Base-by-base conservation (phyloP, 2,113 vertebrate species). In the Grammomys dolichurus region DNA sequence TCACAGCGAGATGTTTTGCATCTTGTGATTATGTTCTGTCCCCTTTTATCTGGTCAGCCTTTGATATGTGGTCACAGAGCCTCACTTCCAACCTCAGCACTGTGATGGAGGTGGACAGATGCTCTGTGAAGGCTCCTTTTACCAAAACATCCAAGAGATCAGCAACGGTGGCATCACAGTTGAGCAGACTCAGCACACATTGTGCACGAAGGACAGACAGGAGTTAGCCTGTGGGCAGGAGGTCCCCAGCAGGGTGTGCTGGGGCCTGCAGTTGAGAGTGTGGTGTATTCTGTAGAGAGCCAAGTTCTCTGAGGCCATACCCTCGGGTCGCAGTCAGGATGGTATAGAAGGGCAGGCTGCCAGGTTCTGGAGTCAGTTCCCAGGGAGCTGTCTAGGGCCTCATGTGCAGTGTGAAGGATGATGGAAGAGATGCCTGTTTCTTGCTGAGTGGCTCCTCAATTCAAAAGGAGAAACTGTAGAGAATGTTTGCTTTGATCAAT, bases 251-350 rank as follows among this genome's bases (percentile, higher is more conserved):
- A 8, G 36, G 0, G 0, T 11, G 14, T 13, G 20, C 14, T 7
- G 9, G 0, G 48, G 65, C 17, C 5, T 9, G 48, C 4, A 2
- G 28, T 51, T 2, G 1, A 26, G 80, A 40, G 46, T 40, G 5
- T 1, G 12, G 20, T 7, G 33, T 7, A 0, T 72, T 13, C 16
- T 69, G 78, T 75, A 43, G 43, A 36, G 2, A 19, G 51, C 43
- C 7, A 0, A 1, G 7, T 36, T 40, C 17, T 0, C 24, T 0
- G 12, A 8, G 56, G 10, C 60, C 7, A 7, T 51, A 20, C 22
- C 24, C 0, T 0, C 2, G 33, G 60, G 3, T 40, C 2, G 3
- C 0, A 1, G 54, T 0, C 10, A 10, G 40, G 7, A 31, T 26
- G 58, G 12, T 54, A 20, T 7, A 10, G 28, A 17, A n/a, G 51